Conservation (phyloP, 1,140 invertebrate genomes). For the Chionoecetes opilio region DNA sequence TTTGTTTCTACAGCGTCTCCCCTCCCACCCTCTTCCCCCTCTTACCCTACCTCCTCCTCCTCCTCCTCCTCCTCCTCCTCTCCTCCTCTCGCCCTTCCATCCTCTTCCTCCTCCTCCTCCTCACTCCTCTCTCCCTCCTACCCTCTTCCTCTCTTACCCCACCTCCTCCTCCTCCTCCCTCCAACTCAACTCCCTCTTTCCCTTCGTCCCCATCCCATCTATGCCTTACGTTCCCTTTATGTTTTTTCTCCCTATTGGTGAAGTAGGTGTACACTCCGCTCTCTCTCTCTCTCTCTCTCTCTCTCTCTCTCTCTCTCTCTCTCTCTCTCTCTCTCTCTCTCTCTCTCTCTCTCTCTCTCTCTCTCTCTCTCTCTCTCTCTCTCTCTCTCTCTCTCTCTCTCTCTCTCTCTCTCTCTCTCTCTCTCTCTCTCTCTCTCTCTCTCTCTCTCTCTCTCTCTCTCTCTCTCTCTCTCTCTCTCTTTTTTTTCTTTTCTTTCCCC, state of each 20-base stretch:
- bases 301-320: slow-evolving; percentile 16
- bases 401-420: not conserved
- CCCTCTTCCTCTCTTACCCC: too few species aligned
- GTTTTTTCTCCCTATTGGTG: too few species aligned
- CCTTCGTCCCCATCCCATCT: too few species aligned
- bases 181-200: too few species aligned
- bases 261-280: too few species aligned
- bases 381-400: not conserved
- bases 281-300: not conserved
- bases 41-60: not conserved
- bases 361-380: slow-evolving; percentile 27
- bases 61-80: not conserved
- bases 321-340: not conserved
- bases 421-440: not conserved
- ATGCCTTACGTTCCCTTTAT: too few species aligned
- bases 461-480: too few species aligned
- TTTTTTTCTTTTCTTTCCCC: too few species aligned
- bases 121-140: too few species aligned
- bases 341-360: slow-evolving; percentile 54
- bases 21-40: not conserved
- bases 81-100: not conserved
- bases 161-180: too few species aligned
- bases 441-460: not conserved
- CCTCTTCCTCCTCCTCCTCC: too few species aligned
- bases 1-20: slow-evolving; percentile 52